Evolutionary conservation across 2,888 invertebrate genomes (phyloP).

Genomic region (Phorcus lineatus): DNA sequence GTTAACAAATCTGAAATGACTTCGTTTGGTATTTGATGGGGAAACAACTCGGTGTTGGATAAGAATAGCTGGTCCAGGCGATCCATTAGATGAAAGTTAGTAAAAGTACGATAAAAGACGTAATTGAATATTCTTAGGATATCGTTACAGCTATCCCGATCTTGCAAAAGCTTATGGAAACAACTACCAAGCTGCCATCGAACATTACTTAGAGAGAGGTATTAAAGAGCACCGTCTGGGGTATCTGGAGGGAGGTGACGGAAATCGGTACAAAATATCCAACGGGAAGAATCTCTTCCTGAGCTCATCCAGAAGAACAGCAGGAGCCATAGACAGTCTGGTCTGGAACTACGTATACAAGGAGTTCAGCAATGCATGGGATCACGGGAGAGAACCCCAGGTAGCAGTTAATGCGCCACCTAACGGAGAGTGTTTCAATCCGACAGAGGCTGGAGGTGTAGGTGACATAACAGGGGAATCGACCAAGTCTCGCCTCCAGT

Average conservation of each 20-base stretch:
- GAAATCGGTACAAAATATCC: slow-evolving; percentile 44
- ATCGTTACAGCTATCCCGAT: slow-evolving; percentile 40
- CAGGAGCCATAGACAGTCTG: slow-evolving; percentile 49
- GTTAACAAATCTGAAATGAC: too few relatives aligned
- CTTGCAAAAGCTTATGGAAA: slow-evolving; percentile 38
- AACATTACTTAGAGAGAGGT: slow-evolving; percentile 40
- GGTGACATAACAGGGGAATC: slow-evolving; percentile 30
- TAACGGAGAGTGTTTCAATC: slow-evolving; percentile 49
- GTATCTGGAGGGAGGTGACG: slow-evolving; percentile 32
- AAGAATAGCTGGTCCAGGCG: too few relatives aligned
- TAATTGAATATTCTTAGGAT: too few relatives aligned
- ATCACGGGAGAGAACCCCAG: slow-evolving; percentile 50
- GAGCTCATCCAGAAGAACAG: slow-evolving; percentile 45
- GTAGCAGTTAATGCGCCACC: slow-evolving; percentile 44
- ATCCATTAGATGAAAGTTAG: too few relatives aligned
- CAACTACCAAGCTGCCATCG: slow-evolving; percentile 41
- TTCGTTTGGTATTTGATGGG: too few relatives aligned
- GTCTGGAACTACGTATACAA: slow-evolving; percentile 52
- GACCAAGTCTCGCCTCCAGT: slow-evolving; percentile 39
- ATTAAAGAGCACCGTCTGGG: slow-evolving; percentile 42
- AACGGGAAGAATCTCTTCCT: slow-evolving; percentile 37
- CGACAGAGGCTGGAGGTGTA: slow-evolving; percentile 49
- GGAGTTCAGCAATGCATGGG: slow-evolving; percentile 42
- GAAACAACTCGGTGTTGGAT: too few relatives aligned
- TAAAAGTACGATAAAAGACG: too few relatives aligned